Evolutionary conservation across 1,140 invertebrate species (phyloP).

Genomic region (Diorhabda sublineata): DNA sequence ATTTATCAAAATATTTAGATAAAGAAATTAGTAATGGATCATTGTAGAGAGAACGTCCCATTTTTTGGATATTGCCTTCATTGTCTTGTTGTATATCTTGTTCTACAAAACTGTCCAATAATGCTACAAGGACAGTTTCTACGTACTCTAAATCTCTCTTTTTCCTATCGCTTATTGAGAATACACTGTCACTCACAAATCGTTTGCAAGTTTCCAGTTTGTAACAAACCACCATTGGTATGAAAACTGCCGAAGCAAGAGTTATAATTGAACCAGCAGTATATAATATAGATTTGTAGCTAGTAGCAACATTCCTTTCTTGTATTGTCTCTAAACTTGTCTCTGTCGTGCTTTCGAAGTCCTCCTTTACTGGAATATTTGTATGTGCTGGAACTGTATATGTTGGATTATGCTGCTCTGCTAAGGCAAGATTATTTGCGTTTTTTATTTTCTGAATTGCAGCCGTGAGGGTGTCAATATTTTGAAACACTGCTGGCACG

Average conservation of each 20-base stretch:
- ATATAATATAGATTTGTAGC: not conserved
- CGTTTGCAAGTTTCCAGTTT: not conserved
- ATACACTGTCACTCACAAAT: not conserved
- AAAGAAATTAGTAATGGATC: not conserved
- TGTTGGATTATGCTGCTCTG: too few species aligned
- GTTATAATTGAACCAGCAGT: not conserved
- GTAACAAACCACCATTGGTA: not conserved
- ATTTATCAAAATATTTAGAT: constrained; percentile 13
- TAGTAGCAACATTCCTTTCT: not conserved
- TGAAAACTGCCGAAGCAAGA: not conserved
- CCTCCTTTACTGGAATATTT: too few species aligned
- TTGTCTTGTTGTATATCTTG: not conserved
- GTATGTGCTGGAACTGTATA: too few species aligned
- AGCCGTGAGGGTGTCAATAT: too few species aligned
- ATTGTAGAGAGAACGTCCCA: not conserved
- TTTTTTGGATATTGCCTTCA: not conserved
- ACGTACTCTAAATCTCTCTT: constrained; percentile 5
- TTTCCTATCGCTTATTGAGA: not conserved
- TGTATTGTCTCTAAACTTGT: too few species aligned
- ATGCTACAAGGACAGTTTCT: constrained; percentile 5
- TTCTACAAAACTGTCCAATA: constrained; percentile 8
- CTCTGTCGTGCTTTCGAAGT: too few species aligned
- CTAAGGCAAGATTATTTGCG: too few species aligned
- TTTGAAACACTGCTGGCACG: too few species aligned
- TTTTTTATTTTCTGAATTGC: too few species aligned